A percentile compares a stretch with the other conserved stretches of the same genome.
These are phyloP conservation scores for Manduca sexta DNA, from an alignment of 1,140 invertebrate species.

Conservation along the genomic window DNA sequence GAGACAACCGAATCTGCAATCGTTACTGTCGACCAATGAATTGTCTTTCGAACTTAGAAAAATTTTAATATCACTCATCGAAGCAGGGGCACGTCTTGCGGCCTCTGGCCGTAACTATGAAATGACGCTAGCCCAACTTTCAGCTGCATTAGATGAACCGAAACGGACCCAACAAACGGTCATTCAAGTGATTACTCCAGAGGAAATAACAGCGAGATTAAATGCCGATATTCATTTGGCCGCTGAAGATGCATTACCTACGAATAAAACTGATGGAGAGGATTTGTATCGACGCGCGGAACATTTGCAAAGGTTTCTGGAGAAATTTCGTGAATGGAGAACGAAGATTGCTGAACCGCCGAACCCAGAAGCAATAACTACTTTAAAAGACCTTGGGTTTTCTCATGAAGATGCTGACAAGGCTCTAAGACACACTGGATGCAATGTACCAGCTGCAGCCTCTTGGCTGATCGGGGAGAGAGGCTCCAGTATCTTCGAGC, in stretches of 20 bases:
- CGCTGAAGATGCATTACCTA: conserved; percentile 8
- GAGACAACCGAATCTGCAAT: conserved; percentile 53
- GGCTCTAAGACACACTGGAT: conserved; percentile 44
- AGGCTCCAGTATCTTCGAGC: conserved; percentile 50
- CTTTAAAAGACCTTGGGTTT: conserved; percentile 52
- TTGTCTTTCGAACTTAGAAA: conserved; percentile 54
- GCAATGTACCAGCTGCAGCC: conserved; percentile 55
- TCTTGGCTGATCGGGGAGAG: conserved; percentile 57
- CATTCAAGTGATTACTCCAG: conserved; percentile 54
- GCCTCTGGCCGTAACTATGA: conserved; percentile 55
- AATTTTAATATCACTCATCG: conserved; percentile 57
- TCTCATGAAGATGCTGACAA: conserved; percentile 35
- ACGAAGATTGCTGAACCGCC: conserved; percentile 39
- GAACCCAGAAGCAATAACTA: conserved; percentile 37
- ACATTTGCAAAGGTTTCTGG: conserved; percentile 50
- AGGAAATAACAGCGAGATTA: conserved; percentile 43
- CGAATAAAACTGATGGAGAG: conserved; percentile 7
- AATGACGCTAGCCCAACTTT: conserved; percentile 43
- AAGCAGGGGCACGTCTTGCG: conserved; percentile 54
- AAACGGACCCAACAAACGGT: conserved; percentile 27
- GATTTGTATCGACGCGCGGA: conserved; percentile 41
- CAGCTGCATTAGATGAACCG: conserved; percentile 51
- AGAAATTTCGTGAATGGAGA: conserved; percentile 55
- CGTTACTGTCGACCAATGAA: conserved; percentile 55
- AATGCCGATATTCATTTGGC: conserved; percentile 15